Conservation (phyloP, 2,113 vertebrate species). For the Callorhinus ursinus region DNA sequence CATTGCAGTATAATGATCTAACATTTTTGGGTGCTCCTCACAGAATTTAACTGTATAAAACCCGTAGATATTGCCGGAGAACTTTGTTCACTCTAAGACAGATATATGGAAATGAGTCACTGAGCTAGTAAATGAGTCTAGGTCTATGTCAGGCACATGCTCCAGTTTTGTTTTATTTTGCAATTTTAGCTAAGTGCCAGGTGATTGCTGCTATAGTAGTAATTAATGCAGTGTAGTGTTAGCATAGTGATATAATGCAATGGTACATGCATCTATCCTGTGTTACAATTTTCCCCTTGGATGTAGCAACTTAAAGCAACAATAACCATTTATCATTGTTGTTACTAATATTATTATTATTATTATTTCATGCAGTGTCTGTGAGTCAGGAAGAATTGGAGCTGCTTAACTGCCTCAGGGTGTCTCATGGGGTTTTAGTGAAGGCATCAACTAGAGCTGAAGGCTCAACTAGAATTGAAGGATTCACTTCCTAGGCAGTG, state of each 20-base stretch:
- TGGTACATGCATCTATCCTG: neutral
- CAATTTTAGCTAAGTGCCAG: neutral
- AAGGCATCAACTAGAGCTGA: neutral
- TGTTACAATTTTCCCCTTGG: neutral
- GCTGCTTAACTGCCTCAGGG: neutral
- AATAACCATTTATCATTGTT: neutral
- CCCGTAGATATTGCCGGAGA: neutral
- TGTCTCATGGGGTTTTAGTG: neutral
- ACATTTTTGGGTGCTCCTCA: neutral
- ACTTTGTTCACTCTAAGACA: neutral
- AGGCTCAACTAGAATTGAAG: neutral
- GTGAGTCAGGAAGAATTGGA: neutral
- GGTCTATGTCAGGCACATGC: neutral
- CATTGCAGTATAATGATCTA: neutral
- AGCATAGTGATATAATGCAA: neutral
- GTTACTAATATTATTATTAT: neutral
- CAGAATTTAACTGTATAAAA: neutral
- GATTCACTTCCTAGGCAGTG: neutral
- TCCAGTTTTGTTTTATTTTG: conserved; percentile 19
- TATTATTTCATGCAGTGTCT: neutral
- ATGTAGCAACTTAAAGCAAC: neutral
- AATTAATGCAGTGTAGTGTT: neutral
- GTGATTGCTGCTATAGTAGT: neutral
- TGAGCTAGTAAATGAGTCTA: neutral
- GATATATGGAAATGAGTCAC: neutral